Conservation (phyloP, 2,797 vertebrate species). For the Okamejei kenojei region DNA sequence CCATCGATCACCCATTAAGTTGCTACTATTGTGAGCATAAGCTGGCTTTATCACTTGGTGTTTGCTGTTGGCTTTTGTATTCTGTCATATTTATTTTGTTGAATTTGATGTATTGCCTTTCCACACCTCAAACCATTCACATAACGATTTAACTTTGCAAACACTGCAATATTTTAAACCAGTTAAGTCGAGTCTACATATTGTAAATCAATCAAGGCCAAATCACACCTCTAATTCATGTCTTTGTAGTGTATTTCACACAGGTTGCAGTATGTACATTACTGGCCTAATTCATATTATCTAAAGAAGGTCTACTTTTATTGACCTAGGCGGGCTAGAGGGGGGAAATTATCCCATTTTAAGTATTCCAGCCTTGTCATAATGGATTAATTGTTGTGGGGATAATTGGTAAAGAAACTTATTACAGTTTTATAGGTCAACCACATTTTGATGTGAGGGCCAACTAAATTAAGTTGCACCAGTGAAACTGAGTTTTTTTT, state of each 20-base stretch:
- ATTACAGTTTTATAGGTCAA: conserved; percentile 10
- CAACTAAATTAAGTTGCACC: conserved; percentile 32
- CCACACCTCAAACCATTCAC: neutral
- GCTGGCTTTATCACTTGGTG: neutral
- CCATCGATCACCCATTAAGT: too few species aligned
- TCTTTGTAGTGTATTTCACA: neutral
- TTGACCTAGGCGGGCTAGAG: neutral
- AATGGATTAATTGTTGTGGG: conserved; percentile 5
- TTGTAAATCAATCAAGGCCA: neutral
- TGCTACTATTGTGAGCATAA: neutral
- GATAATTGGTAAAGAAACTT: neutral
- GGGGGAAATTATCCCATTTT: neutral
- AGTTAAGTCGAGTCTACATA: neutral
- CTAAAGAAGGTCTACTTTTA: neutral
- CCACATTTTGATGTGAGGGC: conserved; percentile 32
- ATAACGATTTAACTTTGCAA: neutral
- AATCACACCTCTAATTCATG: conserved; percentile 1
- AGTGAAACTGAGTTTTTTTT: conserved; percentile 39
- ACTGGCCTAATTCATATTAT: neutral
- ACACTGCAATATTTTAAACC: neutral
- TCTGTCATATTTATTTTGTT: neutral
- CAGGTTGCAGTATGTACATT: neutral
- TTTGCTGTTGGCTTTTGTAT: neutral
- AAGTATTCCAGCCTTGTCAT: neutral
- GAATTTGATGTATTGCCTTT: neutral